phyloP scores from a whole-genome alignment of 2,888 invertebrate species.

The Bombyx huttoni region DNA sequence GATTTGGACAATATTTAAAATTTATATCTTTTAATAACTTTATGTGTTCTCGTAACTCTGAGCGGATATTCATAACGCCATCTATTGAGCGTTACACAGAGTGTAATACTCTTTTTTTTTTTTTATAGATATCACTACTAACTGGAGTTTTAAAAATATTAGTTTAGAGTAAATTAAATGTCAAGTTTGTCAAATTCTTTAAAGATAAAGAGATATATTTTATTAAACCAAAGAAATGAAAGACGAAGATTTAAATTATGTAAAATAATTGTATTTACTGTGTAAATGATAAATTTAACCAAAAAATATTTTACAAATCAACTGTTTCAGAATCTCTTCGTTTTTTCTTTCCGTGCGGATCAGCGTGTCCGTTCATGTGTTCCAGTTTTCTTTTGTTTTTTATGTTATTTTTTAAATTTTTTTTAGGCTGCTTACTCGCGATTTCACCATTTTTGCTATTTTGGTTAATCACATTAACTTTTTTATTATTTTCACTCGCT shows the following conservation, averaged over 20 bases:
- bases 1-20: too few relatives aligned
- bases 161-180: too few relatives aligned
- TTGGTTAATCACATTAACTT: conserved; percentile 9
- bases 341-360: conserved; percentile 30
- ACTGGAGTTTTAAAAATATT: background rate
- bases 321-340: conserved; percentile 25
- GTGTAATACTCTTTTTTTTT: background rate
- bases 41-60: background rate
- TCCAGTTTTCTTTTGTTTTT: conserved; percentile 43
- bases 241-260: background rate
- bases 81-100: conserved; percentile 7
- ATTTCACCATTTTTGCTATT: conserved; percentile 13
- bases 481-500: conserved; percentile 21
- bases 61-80: conserved; percentile 12
- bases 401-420: background rate
- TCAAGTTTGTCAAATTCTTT: too few relatives aligned
- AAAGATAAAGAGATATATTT: too few relatives aligned
- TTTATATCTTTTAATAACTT: background rate
- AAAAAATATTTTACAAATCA: conserved; percentile 14
- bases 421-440: too few relatives aligned
- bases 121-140: background rate
- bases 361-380: conserved; percentile 33
- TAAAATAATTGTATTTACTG: background rate
- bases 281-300: background rate
- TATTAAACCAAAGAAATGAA: background rate